These are phyloP conservation scores for Alectoris magna DNA, from an alignment of 2,797 vertebrate species.

Conservation along the genomic window DNA sequence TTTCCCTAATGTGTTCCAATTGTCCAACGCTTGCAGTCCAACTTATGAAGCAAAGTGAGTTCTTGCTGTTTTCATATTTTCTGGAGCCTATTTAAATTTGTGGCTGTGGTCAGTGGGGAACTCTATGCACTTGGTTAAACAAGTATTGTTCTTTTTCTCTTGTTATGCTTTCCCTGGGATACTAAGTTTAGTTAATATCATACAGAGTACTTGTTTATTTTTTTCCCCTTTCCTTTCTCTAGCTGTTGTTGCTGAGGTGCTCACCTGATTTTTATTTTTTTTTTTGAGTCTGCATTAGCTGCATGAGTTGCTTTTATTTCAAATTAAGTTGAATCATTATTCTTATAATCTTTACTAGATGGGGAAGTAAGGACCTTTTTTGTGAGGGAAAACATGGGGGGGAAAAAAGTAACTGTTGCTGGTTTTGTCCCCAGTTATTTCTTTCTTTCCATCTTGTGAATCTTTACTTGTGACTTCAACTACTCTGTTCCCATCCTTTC, in stretches of 20 bases:
- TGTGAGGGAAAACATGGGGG: not conserved
- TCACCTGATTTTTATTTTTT: not conserved
- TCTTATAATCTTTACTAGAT: not conserved
- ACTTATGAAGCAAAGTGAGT: conserved; percentile 99
- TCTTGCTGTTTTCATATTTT: not conserved
- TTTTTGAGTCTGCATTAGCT: not conserved
- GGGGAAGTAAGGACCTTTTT: not conserved
- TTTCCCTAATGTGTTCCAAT: conserved; percentile 99
- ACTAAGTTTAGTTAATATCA: not conserved
- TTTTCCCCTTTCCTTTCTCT: not conserved
- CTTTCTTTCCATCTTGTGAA: not conserved
- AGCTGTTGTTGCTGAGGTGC: not conserved
- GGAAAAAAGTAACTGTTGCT: not conserved
- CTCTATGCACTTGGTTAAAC: not conserved
- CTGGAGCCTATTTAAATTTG: not conserved
- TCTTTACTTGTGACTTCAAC: not conserved
- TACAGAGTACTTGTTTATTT: not conserved
- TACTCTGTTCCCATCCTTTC: not conserved
- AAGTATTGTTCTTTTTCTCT: not conserved
- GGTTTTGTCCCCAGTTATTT: not conserved
- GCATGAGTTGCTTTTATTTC: not conserved
- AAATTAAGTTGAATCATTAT: not conserved
- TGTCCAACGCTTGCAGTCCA: conserved; percentile 97
- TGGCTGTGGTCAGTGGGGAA: not conserved
- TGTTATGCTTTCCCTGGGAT: not conserved